Conservation (phyloP, 2,888 invertebrate species). For the Sialis fuliginosa region DNA sequence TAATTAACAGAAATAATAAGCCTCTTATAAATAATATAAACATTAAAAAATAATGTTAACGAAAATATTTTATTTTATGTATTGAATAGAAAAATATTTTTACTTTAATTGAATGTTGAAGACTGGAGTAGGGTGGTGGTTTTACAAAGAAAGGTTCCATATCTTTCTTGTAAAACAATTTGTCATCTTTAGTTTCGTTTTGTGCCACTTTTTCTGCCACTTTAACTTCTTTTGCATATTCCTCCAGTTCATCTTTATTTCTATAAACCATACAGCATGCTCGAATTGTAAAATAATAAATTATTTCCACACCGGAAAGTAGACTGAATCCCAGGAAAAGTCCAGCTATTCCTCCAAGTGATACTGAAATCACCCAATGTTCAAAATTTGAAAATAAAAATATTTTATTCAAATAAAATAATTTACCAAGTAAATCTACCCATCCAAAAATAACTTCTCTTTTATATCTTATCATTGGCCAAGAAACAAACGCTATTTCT, state of each 20-base stretch:
- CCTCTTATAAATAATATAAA: too few relatives aligned
- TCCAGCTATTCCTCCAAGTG: conserved; percentile 46
- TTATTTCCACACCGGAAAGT: conserved; percentile 54
- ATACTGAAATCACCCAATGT: conserved; percentile 26
- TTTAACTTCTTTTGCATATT: conserved; percentile 26
- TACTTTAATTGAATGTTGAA: too few relatives aligned
- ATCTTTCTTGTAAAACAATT: too few relatives aligned
- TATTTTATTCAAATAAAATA: conserved; percentile 9
- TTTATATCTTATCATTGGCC: conserved; percentile 63
- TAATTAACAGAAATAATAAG: too few relatives aligned
- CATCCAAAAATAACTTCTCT: conserved; percentile 69
- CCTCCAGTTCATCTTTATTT: conserved; percentile 28
- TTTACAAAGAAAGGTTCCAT: too few relatives aligned
- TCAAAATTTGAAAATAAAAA: not conserved
- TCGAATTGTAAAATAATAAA: conserved; percentile 60
- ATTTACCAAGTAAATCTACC: conserved; percentile 58
- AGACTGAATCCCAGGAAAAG: conserved; percentile 59
- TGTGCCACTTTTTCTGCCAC: not conserved
- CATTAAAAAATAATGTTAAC: too few relatives aligned
- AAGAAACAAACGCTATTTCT: conserved; percentile 52
- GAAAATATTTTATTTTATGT: too few relatives aligned
- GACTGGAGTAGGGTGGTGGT: too few relatives aligned
- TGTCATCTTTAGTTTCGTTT: too few relatives aligned
- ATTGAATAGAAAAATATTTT: too few relatives aligned
- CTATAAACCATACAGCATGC: conserved; percentile 42